Percentiles rank a stretch among this genome's conserved stretches.
These are phyloP conservation scores for Scatophagus argus DNA, from an alignment of 2,113 vertebrate species.

Conservation along the genomic window DNA sequence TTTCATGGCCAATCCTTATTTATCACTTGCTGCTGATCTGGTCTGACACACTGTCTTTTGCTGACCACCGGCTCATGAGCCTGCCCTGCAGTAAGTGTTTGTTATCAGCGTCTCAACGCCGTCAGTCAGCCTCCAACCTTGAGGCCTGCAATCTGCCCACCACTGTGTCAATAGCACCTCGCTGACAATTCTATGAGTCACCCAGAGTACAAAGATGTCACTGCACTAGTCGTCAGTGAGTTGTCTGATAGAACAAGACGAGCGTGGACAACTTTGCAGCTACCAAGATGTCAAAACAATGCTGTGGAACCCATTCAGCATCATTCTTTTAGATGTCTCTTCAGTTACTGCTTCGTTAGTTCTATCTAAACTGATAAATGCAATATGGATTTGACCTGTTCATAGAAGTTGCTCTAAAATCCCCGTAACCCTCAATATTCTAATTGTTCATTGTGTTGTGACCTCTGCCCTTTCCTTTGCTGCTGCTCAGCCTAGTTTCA, in stretches of 20 bases:
- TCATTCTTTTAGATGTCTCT: background rate
- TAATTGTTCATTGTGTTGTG: slow-evolving; percentile 18
- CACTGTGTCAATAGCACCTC: slow-evolving; percentile 33
- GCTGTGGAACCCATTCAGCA: background rate
- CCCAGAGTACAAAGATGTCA: background rate
- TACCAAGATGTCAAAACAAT: background rate
- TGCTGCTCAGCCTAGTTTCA: slow-evolving; percentile 8
- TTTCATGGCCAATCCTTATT: background rate
- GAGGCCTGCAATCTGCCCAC: slow-evolving; percentile 25
- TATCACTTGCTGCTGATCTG: slow-evolving; percentile 11
- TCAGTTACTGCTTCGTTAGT: background rate
- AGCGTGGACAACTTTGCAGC: background rate
- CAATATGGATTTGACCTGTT: background rate
- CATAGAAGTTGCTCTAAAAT: background rate
- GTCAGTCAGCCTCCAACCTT: slow-evolving; percentile 39
- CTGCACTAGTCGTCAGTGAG: background rate
- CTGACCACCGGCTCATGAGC: slow-evolving; percentile 11
- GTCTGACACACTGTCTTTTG: slow-evolving; percentile 31
- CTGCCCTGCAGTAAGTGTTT: slow-evolving; percentile 29
- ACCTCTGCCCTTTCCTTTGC: background rate
- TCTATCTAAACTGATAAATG: background rate
- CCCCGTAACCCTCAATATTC: slow-evolving; percentile 1
- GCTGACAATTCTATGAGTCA: slow-evolving; percentile 19
- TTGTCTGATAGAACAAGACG: background rate
- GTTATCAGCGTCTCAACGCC: slow-evolving; percentile 42